A percentile compares a stretch with the other conserved stretches of the same genome.
Evolutionary conservation across 2,113 vertebrate genomes (phyloP).

Genomic region (Arenaria interpres): DNA sequence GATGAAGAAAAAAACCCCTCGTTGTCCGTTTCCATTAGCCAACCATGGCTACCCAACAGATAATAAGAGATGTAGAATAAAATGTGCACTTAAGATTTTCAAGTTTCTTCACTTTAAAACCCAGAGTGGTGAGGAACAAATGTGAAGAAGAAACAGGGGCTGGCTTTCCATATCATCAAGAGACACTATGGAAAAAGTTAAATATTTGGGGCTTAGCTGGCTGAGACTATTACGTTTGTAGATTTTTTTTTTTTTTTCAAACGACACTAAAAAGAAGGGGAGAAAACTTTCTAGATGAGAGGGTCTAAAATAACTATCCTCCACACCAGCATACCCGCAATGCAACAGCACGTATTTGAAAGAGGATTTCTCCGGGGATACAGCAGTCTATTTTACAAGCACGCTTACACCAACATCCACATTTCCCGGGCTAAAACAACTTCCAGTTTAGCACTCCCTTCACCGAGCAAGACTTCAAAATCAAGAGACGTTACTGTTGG

Average conservation of each 20-base stretch:
- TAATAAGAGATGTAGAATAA: fast-evolving
- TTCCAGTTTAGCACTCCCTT: background rate
- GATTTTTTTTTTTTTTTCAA: background rate
- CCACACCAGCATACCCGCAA: background rate
- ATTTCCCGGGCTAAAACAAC: background rate
- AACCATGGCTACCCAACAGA: background rate
- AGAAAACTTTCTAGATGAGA: background rate
- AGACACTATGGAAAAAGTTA: background rate
- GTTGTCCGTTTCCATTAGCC: background rate
- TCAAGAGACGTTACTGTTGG: background rate
- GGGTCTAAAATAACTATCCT: background rate
- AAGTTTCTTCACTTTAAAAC: background rate
- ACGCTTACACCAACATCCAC: background rate
- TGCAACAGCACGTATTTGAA: background rate
- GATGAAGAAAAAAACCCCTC: background rate
- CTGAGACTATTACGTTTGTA: background rate
- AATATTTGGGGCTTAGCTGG: background rate
- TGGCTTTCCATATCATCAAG: background rate
- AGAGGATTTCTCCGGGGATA: background rate
- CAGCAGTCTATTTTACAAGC: background rate
- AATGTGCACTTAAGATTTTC: background rate
- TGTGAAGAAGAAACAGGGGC: background rate
- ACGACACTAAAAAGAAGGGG: background rate
- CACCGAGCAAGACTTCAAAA: background rate
- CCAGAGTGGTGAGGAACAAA: background rate